phyloP scores from a whole-genome alignment of 2,888 invertebrate species.

The Strigamia transsilvanica region DNA sequence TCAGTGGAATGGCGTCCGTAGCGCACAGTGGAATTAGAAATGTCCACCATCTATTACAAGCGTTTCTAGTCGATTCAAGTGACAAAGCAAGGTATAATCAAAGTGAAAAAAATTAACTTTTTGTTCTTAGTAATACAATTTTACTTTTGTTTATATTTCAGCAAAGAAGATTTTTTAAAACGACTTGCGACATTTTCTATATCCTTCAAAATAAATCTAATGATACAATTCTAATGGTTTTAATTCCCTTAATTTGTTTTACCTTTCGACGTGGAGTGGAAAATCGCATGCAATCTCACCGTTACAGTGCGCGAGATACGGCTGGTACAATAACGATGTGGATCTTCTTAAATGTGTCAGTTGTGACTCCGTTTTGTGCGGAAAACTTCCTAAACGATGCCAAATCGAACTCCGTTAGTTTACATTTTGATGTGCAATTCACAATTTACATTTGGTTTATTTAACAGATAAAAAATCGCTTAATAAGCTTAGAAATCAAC shows the following conservation, averaged over 20 bases:
- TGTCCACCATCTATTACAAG: background rate
- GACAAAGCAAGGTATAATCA: constrained; percentile 2
- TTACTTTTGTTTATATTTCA: background rate
- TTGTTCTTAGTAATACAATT: background rate
- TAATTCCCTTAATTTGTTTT: background rate
- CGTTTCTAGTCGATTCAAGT: background rate
- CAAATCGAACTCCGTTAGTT: constrained; percentile 12
- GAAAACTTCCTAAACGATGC: background rate
- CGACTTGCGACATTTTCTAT: background rate
- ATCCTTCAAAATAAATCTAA: background rate
- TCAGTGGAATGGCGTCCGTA: background rate
- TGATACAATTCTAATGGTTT: background rate
- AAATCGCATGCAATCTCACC: background rate
- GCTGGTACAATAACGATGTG: background rate
- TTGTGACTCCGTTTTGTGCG: background rate
- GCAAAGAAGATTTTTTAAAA: constrained; percentile 13
- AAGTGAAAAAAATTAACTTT: background rate
- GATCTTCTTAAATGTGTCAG: constrained; percentile 14
- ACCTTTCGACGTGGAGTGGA: constrained; percentile 4
- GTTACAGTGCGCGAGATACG: constrained; percentile 3
- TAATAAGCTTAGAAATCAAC: background rate
- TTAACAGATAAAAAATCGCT: background rate
- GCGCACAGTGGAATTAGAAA: background rate
- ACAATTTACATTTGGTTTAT: background rate
- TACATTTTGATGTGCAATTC: background rate